These are phyloP conservation scores for Ochropleura plecta DNA, from an alignment of 2,888 invertebrate species.

Conservation along the genomic window DNA sequence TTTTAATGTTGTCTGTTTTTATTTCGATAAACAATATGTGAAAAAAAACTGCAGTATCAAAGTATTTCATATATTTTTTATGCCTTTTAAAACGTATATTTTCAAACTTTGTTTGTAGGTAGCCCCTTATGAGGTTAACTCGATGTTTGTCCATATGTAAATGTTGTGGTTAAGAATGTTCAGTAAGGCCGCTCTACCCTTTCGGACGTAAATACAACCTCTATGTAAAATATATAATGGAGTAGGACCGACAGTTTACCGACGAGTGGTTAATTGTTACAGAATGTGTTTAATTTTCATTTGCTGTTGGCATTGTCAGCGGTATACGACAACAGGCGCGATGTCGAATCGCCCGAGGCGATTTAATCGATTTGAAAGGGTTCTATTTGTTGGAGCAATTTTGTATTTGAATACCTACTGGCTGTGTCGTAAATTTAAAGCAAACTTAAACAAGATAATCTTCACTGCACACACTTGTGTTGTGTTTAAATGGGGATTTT, in stretches of 20 bases:
- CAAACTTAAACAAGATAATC: constrained; percentile 30
- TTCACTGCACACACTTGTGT: constrained; percentile 2
- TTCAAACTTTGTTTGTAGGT: no score
- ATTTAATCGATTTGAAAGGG: constrained; percentile 60
- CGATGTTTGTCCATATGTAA: constrained; percentile 1
- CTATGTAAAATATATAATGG: constrained; percentile 62
- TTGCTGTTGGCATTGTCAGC: constrained; percentile 63
- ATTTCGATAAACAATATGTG: no score
- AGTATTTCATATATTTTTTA: no score
- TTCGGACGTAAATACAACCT: constrained; percentile 39
- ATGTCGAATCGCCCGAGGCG: constrained; percentile 52
- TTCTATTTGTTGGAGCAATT: constrained; percentile 52
- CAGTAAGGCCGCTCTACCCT: constrained; percentile 15
- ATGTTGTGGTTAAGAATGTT: constrained; percentile 27
- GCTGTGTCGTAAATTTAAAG: constrained; percentile 35
- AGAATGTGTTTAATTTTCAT: constrained; percentile 69
- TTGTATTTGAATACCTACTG: constrained; percentile 27
- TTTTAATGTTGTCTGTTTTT: no score
- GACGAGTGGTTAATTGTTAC: constrained; percentile 68
- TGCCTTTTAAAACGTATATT: no score
- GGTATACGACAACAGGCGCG: constrained; percentile 57
- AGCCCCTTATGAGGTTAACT: no score
- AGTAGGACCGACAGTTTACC: constrained; percentile 57
- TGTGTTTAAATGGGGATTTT: constrained; percentile 1
- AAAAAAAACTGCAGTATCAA: no score